A percentile compares a stretch with the other conserved stretches of the same genome.
These are phyloP conservation scores for Cheiracanthium punctorium DNA, from an alignment of 2,888 invertebrate genomes.

Conservation along the genomic window DNA sequence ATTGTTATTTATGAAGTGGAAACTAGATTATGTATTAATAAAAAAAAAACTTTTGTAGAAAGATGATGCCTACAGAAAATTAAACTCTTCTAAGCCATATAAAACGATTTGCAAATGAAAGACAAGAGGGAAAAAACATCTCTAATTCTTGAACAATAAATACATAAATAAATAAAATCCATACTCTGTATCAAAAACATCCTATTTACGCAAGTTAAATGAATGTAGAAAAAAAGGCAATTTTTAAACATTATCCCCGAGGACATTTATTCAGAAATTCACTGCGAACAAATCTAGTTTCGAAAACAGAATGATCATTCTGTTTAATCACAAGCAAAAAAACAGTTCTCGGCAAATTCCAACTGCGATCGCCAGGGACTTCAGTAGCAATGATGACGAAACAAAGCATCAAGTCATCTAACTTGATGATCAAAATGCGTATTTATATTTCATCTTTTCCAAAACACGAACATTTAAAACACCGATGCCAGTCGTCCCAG, in stretches of 20 bases:
- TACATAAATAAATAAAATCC: slow-evolving; percentile 7
- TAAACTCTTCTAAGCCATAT: neutral
- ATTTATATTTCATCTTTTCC: slow-evolving; percentile 42
- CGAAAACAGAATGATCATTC: slow-evolving; percentile 50
- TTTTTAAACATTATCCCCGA: slow-evolving; percentile 47
- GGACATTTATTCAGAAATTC: slow-evolving; percentile 44
- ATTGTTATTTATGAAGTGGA: neutral
- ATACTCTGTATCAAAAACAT: neutral
- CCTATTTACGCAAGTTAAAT: slow-evolving; percentile 45
- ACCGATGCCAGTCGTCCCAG: slow-evolving; percentile 25
- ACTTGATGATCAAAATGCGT: slow-evolving; percentile 19
- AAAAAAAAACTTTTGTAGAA: neutral
- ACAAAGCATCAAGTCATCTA: slow-evolving; percentile 20
- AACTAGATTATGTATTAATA: slow-evolving; percentile 5
- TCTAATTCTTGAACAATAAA: slow-evolving; percentile 10
- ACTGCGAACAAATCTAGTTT: slow-evolving; percentile 48
- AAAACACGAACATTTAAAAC: slow-evolving; percentile 34
- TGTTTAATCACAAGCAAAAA: slow-evolving; percentile 61
- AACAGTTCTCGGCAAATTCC: slow-evolving; percentile 36
- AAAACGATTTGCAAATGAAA: neutral
- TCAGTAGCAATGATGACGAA: slow-evolving; percentile 19
- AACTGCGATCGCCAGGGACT: slow-evolving; percentile 26
- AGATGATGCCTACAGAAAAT: neutral
- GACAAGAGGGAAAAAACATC: slow-evolving; percentile 4
- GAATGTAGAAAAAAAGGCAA: slow-evolving; percentile 41